These are phyloP conservation scores for Epsilonema sp. DNA, from an alignment of 2,888 invertebrate species.

Conservation along the genomic window DNA sequence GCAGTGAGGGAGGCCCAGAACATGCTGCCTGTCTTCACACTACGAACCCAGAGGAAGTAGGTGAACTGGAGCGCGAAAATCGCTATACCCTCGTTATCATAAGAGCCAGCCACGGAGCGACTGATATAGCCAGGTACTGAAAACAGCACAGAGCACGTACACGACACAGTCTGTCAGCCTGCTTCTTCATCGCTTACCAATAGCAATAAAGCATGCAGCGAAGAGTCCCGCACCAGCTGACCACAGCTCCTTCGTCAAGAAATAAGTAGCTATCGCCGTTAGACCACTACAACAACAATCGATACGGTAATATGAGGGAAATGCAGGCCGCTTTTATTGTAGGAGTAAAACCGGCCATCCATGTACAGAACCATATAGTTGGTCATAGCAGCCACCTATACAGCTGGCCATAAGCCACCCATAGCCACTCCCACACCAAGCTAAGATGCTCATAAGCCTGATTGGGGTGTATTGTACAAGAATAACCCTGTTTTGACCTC, in stretches of 20 bases:
- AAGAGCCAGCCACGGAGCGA: conserved; percentile 93
- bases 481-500: too few relatives aligned
- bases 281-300: conserved; percentile 56
- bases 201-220: conserved; percentile 95
- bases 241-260: conserved; percentile 92
- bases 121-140: conserved; percentile 91
- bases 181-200: conserved; percentile 34
- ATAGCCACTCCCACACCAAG: too few relatives aligned
- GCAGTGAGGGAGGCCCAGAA: conserved; percentile 88
- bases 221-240: conserved; percentile 84
- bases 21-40: conserved; percentile 88
- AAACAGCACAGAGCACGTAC: conserved; percentile 6
- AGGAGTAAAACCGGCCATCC: too few relatives aligned
- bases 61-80: conserved; percentile 98
- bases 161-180: background rate
- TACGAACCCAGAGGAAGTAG: conserved; percentile 90
- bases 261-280: conserved; percentile 88
- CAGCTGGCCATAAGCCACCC: too few relatives aligned
- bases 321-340: too few relatives aligned
- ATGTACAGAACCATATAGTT: too few relatives aligned
- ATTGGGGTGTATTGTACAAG: too few relatives aligned
- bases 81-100: conserved; percentile 98
- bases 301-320: too few relatives aligned
- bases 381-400: too few relatives aligned
- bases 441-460: background rate